Evolutionary conservation across 2,797 vertebrate species (phyloP), one percentile per base, ranked within the genome.

Genomic region (Mormyrops boulengeri): DNA sequence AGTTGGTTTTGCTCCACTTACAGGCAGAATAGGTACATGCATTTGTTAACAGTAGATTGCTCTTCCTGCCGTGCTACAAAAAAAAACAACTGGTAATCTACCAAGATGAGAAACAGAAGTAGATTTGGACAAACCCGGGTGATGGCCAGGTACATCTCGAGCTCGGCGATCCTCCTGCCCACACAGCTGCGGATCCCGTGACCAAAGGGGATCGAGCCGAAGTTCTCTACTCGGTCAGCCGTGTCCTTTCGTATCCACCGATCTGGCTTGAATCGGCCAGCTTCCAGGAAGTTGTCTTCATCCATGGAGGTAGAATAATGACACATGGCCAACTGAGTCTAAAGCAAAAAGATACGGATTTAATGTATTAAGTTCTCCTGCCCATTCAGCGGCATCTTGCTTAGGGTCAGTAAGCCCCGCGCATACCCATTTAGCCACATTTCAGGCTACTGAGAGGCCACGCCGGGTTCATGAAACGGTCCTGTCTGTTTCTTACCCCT

Each of bases 261-360:
- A 17, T 97, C 95, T 0, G 97, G 97, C 66, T 91, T 93, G 93
- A 99, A 98, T 7, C 97, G 95, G 17, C 91, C 92, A 0, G 97
- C 94, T 55, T 91, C 91, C 0, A 94, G 91, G 90, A 99, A 98
- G 91, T 95, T 96, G 50, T 97, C 96, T 19, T 97, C 96, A 0
- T 97, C 96, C 90, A 97, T 92, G 4, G 98, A 98, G 47, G 98
- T 98, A 66, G 97, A 94, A 88, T 97, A 99, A 94, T 98, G 98
- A 93, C 98, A 99, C 88, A 99, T 95, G 47, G 98, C 98, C 94
- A 98, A 91, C 94, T 99, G 98, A 0, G 97, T 99, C 98, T 99
- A n/a, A 50, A 87, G 57, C 53, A 88, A 52, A 84, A 2, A 80
- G 26, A 47, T 26, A 19, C 7, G 38, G 38, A 62, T 88, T 62